Conservation (phyloP, 2,888 invertebrate species). For the Hydrotaea cyrtoneurina region DNA sequence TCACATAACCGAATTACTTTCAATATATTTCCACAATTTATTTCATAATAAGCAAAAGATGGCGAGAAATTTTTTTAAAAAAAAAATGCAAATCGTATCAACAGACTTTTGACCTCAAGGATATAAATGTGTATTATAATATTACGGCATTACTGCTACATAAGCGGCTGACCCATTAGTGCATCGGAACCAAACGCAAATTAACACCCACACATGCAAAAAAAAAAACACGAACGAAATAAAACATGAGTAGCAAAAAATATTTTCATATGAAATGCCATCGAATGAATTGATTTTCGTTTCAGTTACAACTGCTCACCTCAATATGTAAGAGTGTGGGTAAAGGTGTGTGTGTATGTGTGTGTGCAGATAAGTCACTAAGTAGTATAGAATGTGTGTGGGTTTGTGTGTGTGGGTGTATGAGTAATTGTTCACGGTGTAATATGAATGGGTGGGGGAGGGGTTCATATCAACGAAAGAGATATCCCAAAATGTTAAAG, state of each 20-base stretch:
- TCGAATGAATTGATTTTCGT: conserved; percentile 26
- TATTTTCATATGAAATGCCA: background rate
- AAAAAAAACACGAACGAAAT: background rate
- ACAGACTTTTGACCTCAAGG: background rate
- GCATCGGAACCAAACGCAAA: background rate
- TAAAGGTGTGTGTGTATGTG: background rate
- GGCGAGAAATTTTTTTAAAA: no score
- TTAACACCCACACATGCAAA: background rate
- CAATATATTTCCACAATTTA: no score
- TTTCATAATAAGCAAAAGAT: no score
- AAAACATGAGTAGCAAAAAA: background rate
- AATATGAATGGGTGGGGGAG: conserved; percentile 16
- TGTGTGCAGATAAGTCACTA: background rate
- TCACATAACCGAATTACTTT: no score
- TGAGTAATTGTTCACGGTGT: background rate
- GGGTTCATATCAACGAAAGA: conserved; percentile 8
- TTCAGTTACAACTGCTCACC: background rate
- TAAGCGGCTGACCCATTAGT: no score
- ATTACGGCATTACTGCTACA: background rate
- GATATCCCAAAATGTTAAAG: background rate
- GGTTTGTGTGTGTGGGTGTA: background rate
- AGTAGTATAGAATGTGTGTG: background rate
- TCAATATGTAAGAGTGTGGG: background rate
- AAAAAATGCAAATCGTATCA: background rate
- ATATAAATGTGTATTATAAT: no score